These are phyloP conservation scores for Melierax canorus DNA, from an alignment of 2,113 vertebrate species.

Conservation along the genomic window DNA sequence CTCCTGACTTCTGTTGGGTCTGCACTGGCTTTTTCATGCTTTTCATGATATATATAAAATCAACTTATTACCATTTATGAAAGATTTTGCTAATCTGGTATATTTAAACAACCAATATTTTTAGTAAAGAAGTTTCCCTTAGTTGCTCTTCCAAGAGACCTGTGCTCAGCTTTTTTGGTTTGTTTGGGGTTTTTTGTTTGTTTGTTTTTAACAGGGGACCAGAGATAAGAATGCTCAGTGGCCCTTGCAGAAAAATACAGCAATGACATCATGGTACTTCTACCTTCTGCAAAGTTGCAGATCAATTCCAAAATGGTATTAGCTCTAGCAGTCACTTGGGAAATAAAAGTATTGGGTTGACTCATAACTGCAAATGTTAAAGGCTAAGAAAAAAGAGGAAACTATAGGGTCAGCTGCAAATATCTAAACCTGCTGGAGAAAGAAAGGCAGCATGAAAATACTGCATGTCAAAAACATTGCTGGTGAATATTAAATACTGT, in stretches of 20 bases:
- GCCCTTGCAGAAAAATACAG: neutral
- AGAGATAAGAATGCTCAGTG: neutral
- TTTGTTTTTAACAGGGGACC: neutral
- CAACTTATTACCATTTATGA: neutral
- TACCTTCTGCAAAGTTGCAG: neutral
- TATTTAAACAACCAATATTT: neutral
- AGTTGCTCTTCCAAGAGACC: neutral
- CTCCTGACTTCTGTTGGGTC: neutral
- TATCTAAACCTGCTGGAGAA: neutral
- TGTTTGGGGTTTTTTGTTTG: neutral
- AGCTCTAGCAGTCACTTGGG: neutral
- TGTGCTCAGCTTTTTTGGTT: neutral
- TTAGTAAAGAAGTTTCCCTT: neutral
- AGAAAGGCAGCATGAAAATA: neutral
- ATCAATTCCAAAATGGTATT: neutral
- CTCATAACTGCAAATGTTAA: neutral
- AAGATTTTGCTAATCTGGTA: neutral
- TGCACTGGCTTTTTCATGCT: neutral
- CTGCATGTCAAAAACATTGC: neutral
- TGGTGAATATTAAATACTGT: neutral
- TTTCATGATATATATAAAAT: neutral
- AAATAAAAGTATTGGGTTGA: conserved; percentile 6
- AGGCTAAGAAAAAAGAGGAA: neutral
- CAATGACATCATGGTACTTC: neutral
- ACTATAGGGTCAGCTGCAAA: neutral